phyloP scores from a whole-genome alignment of 2,797 vertebrate species.

The Rhinatrema bivittatum region DNA sequence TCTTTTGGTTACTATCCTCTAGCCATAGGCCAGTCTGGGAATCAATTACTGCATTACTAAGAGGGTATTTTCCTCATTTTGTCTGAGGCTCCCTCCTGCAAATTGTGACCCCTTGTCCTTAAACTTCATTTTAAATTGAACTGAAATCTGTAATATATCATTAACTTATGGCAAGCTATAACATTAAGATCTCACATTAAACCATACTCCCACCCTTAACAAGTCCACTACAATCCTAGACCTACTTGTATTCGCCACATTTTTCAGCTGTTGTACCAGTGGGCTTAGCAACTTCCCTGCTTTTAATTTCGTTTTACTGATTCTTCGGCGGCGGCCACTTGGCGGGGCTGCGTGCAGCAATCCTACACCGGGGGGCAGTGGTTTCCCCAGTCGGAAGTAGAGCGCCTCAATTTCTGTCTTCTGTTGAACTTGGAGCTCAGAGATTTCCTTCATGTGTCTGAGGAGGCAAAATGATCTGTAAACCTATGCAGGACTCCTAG shows the following conservation, averaged over 20 bases:
- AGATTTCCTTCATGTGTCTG: slow-evolving; percentile 93
- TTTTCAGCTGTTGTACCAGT: slow-evolving; percentile 88
- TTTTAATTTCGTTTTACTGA: slow-evolving; percentile 87
- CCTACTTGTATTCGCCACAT: slow-evolving; percentile 71
- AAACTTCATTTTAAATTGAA: too few species aligned
- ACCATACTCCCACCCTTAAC: too few species aligned
- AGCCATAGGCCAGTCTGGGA: too few species aligned
- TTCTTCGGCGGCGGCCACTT: slow-evolving; percentile 71
- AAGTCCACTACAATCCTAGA: too few species aligned
- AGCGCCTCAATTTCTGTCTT: slow-evolving; percentile 88
- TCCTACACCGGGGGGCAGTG: slow-evolving; percentile 74
- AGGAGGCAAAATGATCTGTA: not conserved
- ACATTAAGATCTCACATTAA: too few species aligned
- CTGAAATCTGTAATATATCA: too few species aligned
- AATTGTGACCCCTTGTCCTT: too few species aligned
- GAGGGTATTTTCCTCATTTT: too few species aligned
- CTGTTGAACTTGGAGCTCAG: slow-evolving; percentile 89
- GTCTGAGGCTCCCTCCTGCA: too few species aligned
- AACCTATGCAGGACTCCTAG: not conserved
- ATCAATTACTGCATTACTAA: too few species aligned
- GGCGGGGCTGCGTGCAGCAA: slow-evolving; percentile 79
- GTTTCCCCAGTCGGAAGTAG: slow-evolving; percentile 80
- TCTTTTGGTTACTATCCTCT: too few species aligned
- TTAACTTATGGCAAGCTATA: too few species aligned
- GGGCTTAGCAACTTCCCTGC: slow-evolving; percentile 88